A percentile compares a stretch with the other conserved stretches of the same genome.
These are phyloP conservation scores for Dichetophora obliterata DNA, from an alignment of 2,888 invertebrate species.

Conservation along the genomic window DNA sequence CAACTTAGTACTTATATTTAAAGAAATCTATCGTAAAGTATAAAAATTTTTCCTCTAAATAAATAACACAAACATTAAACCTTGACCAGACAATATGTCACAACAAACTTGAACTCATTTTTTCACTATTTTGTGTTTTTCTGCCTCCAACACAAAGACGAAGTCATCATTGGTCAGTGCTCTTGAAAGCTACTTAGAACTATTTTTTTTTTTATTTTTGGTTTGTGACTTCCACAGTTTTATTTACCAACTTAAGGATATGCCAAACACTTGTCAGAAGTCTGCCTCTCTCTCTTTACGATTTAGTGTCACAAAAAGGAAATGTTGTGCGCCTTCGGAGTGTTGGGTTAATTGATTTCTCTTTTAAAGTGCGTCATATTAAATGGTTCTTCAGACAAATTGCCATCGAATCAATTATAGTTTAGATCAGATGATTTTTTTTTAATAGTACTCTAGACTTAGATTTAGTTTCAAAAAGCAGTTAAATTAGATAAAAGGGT, in stretches of 20 bases:
- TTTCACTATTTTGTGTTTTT: not conserved
- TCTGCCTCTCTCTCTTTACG: not conserved
- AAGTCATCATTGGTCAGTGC: too few species aligned
- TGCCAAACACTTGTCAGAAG: constrained; percentile 43
- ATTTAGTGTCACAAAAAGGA: constrained; percentile 40
- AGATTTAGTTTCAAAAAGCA: too few species aligned
- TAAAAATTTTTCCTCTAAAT: not conserved
- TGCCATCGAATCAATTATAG: not conserved
- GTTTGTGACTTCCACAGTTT: not conserved
- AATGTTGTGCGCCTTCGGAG: not conserved
- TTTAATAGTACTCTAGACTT: too few species aligned
- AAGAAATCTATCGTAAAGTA: not conserved
- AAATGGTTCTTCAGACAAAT: too few species aligned
- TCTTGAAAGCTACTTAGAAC: not conserved
- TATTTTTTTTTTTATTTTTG: not conserved
- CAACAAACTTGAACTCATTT: not conserved
- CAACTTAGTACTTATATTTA: not conserved
- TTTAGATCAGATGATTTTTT: not conserved
- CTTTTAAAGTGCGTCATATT: not conserved
- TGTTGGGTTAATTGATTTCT: constrained; percentile 43
- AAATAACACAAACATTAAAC: too few species aligned
- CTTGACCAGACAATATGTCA: not conserved
- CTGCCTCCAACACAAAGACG: not conserved
- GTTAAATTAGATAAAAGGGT: too few species aligned
- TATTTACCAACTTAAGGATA: constrained; percentile 3